Percentiles rank a stretch among this genome's conserved stretches.
These are phyloP conservation scores for Caerostris darwini DNA, from an alignment of 1,140 invertebrate genomes.

Conservation along the genomic window DNA sequence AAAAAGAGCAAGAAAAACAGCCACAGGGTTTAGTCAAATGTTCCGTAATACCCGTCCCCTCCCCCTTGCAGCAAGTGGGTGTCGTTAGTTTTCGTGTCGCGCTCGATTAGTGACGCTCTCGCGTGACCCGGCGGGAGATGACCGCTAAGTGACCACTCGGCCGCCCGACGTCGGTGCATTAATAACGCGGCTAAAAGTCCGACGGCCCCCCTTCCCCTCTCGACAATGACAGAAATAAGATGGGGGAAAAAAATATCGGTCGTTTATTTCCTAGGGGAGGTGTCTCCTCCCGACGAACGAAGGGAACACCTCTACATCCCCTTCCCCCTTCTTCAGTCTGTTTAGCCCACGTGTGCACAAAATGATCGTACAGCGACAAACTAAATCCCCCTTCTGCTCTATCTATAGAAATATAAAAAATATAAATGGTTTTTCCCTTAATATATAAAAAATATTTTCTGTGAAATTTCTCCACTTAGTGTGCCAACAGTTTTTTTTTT, in stretches of 20 bases:
- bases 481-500: too few species aligned
- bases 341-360: too few species aligned
- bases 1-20: neutral
- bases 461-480: too few species aligned
- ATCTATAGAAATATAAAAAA: too few species aligned
- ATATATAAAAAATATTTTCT: too few species aligned
- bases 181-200: slow-evolving; percentile 53
- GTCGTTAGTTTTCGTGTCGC: slow-evolving; percentile 60
- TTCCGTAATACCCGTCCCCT: neutral
- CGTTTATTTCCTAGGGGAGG: neutral
- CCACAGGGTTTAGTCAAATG: neutral
- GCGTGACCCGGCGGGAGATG: slow-evolving; percentile 14
- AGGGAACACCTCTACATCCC: too few species aligned
- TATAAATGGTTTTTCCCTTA: too few species aligned
- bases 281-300: neutral
- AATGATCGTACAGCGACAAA: too few species aligned
- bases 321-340: too few species aligned
- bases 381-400: too few species aligned
- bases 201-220: neutral
- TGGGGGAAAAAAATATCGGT: neutral
- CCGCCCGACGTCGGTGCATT: slow-evolving; percentile 32
- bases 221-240: neutral
- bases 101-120: slow-evolving; percentile 49
- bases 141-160: slow-evolving; percentile 68
- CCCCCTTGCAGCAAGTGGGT: slow-evolving; percentile 6